Evolutionary conservation across 1,140 invertebrate species (phyloP).

Genomic region (Drosophila subpulchrella): DNA sequence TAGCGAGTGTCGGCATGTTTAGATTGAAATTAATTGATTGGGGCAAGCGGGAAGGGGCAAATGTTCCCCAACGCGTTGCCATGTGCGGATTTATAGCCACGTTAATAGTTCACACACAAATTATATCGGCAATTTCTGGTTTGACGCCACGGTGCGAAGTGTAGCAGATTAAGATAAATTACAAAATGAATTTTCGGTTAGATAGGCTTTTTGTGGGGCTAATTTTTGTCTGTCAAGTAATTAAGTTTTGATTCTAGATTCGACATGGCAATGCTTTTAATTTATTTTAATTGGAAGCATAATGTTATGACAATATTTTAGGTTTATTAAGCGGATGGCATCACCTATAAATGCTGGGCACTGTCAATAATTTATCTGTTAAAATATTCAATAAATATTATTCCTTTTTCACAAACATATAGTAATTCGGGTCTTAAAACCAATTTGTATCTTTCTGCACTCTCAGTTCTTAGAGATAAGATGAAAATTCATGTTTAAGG

Average conservation of each 20-base stretch:
- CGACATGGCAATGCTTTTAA: not conserved
- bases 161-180: conserved; percentile 53
- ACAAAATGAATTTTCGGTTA: conserved; percentile 21
- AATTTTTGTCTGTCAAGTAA: conserved; percentile 1
- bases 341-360: not conserved
- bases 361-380: not conserved
- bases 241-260: conserved; percentile 10
- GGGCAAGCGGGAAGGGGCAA: conserved; percentile 33
- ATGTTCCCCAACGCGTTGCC: conserved; percentile 36
- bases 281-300: not conserved
- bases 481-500: not conserved
- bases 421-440: not conserved
- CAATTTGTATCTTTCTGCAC: not conserved
- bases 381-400: not conserved
- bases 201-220: conserved; percentile 1
- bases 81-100: conserved; percentile 57
- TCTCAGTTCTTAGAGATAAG: not conserved
- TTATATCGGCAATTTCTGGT: conserved; percentile 37
- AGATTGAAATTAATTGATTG: conserved; percentile 73
- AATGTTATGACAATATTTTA: not conserved
- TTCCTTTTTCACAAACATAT: no score
- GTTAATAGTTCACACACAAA: conserved; percentile 52
- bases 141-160: conserved; percentile 24
- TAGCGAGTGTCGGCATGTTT: conserved; percentile 46
- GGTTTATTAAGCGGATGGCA: no score